A percentile compares a stretch with the other conserved stretches of the same genome.
Evolutionary conservation across 2,888 invertebrate genomes (phyloP).

Genomic region (Drosophila diplacantha): DNA sequence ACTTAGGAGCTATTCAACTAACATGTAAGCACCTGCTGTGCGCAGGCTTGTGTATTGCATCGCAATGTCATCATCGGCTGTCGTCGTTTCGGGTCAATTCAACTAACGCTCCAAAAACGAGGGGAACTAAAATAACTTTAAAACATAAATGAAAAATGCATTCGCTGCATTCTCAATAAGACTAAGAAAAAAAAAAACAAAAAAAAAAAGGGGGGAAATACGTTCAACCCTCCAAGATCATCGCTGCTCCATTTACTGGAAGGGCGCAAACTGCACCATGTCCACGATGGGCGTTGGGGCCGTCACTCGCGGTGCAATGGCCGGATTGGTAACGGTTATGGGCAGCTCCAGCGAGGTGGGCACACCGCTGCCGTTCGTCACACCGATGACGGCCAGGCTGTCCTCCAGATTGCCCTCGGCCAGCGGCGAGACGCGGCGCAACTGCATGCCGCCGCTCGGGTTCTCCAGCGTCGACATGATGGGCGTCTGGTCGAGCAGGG

Average conservation of each 20-base stretch:
- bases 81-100: slow-evolving; percentile 1
- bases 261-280: slow-evolving; percentile 48
- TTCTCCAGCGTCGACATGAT: slow-evolving; percentile 89
- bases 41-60: slow-evolving; percentile 12
- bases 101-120: slow-evolving; percentile 4
- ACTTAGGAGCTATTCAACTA: slow-evolving; percentile 10
- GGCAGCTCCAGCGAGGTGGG: slow-evolving; percentile 86
- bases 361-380: slow-evolving; percentile 78
- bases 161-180: slow-evolving; percentile 10
- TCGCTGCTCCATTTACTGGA: slow-evolving; percentile 29
- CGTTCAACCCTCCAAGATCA: neutral
- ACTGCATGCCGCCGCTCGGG: slow-evolving; percentile 77
- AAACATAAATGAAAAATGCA: neutral
- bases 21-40: neutral
- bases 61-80: slow-evolving; percentile 6
- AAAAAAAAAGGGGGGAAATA: neutral
- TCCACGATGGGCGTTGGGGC: slow-evolving; percentile 44
- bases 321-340: slow-evolving; percentile 87
- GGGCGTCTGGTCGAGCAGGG: slow-evolving; percentile 85
- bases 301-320: slow-evolving; percentile 80
- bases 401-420: slow-evolving; percentile 78
- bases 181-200: slow-evolving; percentile 5
- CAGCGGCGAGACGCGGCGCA: slow-evolving; percentile 44
- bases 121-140: neutral
- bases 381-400: slow-evolving; percentile 81